Conservation (phyloP, 2,797 vertebrate genomes). For the Pangasius larnaudii region DNA sequence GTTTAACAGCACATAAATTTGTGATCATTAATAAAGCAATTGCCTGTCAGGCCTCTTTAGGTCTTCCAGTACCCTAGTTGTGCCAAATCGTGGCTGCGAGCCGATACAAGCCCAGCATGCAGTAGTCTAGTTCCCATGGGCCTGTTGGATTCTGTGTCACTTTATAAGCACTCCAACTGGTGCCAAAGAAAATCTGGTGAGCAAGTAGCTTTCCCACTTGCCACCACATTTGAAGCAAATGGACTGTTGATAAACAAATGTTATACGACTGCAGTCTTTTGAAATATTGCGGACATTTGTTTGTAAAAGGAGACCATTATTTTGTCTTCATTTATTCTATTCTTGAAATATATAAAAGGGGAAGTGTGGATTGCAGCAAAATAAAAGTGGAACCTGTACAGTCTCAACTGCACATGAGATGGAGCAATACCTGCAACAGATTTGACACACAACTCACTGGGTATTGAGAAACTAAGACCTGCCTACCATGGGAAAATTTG, state of each 20-base stretch:
- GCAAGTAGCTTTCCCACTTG: conserved; percentile 43
- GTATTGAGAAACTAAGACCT: conserved; percentile 27
- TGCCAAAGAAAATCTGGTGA: conserved; percentile 43
- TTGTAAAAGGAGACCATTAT: conserved; percentile 1
- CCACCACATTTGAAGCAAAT: conserved; percentile 40
- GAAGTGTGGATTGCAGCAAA: conserved; percentile 36
- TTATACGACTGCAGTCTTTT: conserved; percentile 3
- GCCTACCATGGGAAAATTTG: conserved; percentile 12
- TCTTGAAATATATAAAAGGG: conserved; percentile 30
- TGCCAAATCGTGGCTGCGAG: conserved; percentile 47
- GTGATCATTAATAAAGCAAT: conserved; percentile 16
- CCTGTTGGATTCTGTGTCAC: conserved; percentile 50
- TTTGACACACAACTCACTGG: neutral
- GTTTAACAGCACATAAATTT: conserved; percentile 4
- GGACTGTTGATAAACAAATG: conserved; percentile 49
- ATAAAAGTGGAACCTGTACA: conserved; percentile 32
- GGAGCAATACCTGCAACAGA: conserved; percentile 37
- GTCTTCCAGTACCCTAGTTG: conserved; percentile 35
- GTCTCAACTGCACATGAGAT: conserved; percentile 15
- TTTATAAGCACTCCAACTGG: conserved; percentile 33
- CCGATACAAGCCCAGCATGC: conserved; percentile 48
- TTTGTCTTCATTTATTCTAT: conserved; percentile 12
- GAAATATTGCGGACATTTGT: neutral
- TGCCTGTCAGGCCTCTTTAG: conserved; percentile 25
- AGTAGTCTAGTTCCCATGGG: conserved; percentile 52